Base-by-base conservation (phyloP, 2,797 vertebrate genomes). In the Malurus splendens region DNA sequence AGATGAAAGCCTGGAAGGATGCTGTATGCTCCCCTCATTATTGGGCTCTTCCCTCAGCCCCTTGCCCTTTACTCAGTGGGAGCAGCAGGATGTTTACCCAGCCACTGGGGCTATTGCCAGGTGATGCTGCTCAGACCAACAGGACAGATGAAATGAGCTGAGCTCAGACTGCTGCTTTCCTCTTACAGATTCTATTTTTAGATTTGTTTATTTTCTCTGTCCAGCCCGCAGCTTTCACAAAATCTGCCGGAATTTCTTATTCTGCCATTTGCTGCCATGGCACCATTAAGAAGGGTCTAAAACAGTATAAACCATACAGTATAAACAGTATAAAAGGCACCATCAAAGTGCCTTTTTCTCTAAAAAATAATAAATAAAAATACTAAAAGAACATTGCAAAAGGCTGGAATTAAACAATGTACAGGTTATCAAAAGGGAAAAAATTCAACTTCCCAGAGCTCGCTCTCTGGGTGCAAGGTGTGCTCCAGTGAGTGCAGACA, bases 401-500 rank as follows among this genome's bases (percentile, higher is more conserved):
- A 41, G 23, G 18, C 30, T 45, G 22, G 24, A 61, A 90, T 42
- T 59, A 62, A 64, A 68, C 20, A 71, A 12, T 12, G 9, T 44
- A 62, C 15, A 65, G 27, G 22, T 68, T 47, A 56, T 32, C 18
- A 51, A 65, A 57, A 32, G 18, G 64, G 20, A 71, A 70, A 72
- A 77, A 90, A 60, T 25, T 42, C 33, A 82, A 20, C 14, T 50
- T 32, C n/a, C n/a, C 76, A 87, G 57, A 71, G 42, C 52, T 77
- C 5, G 0, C 20, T 38, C 7, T 1, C 18, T 28, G 5, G 10
- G 8, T 24, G 38, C 66, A 60, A 13, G 2, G 25, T 41, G 24
- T 20, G 61, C 28, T 95, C 48, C 79, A 70, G 14, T 4, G 33
- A 30, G 9, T 9, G 3, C 48, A 76, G 54, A 38, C 45, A 56